Base-by-base conservation (phyloP, 92 coral and sea anemone genomes). In the Parazoanthus darwini region DNA sequence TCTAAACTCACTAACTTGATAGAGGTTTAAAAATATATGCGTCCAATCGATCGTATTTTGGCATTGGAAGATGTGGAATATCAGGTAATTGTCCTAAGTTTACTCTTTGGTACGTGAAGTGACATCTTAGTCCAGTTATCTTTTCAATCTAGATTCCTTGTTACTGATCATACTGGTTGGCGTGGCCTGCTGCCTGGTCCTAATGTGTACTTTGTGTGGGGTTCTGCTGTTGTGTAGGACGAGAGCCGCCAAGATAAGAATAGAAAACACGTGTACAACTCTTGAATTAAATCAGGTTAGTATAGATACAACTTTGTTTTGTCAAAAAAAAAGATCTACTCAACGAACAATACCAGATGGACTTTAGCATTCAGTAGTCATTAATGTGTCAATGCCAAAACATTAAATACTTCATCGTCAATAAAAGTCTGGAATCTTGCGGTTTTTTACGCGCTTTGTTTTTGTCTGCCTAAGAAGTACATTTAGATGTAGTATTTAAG, bases 211-310 rank as follows among this genome's bases (percentile, higher is more conserved):
- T 6, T 20, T 10, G 0, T 67, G 76, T 65, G 86, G 51, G 25
- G 38, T 81, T 46, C 29, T 81, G 50, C 16, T 82, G 37, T 23
- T 68, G 3, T 26, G 76, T 46, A 26, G 86, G 11, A 13, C 38
- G 43, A 66, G 65, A 26, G 86, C 77, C 29, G 63, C 77, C 6
- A 82, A 59, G 48, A 81, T 10, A 3, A 81, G 26, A n/a, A 26
- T 8, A 20, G 29, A n/a, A 26, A 67, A 23, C 77, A 15, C 42
- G 42, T 39, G 42, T 39, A 39, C 20, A 48, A 5, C 59, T 43
- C 11, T 82, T 35, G 74, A 82, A 23, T 22, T 82, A 20, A 20
- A 67, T 36, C 86, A 82, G 76, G 86, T 82, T 20, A 67, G 77
- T 3, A 42, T 14, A 50, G 65, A 78, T 1, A 78, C 18, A 3